Base-by-base conservation (phyloP, 2,888 invertebrate species). In the Hydriomena furcata region DNA sequence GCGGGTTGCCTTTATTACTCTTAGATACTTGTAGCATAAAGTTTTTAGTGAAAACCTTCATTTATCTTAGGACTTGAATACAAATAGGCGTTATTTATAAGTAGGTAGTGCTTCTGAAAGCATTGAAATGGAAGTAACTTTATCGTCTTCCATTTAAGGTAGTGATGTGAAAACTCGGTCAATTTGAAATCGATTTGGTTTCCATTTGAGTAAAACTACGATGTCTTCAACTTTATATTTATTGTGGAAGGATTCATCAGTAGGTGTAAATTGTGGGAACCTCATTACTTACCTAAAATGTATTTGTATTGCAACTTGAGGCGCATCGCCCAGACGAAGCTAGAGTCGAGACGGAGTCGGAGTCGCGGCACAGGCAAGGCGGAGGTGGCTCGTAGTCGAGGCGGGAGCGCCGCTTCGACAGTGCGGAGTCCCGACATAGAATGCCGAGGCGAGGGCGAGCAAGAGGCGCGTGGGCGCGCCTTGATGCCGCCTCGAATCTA, bases 111-210 rank as follows among this genome's bases (percentile, higher is more conserved):
- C 40, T 51, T 36, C 36, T 25, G 34, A 50, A 56, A 43, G 47
- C 41, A 56, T 50, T 54, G 55, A 48, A 55, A 46, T 54, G 36
- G 48, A 60, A 55, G 32, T 50, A 46, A 54, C 44, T 55, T 56
- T 49, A 57, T 55, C 51, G 55, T 46, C 35, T 53, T 43, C 38
- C 34, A 34, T 42, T 37, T 36, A n/a, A 25, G 36, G 20, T 51
- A 53, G 55, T 40, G 54, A 34, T 53, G 56, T 20, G 53, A 53
- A 54, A 53, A 45, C 46, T 52, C 47, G 47, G 47, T 52, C 51
- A 41, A 41, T 51, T 51, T 51, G 17, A 41, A 45, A 45, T 51
- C 36, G 31, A 43, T 43, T 49, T 44, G 32, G 38, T 46, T 46
- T 46, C 20, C 46, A 40, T 46, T 46, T 7, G n/a, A 38, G 45